Conservation (phyloP, 1,140 invertebrate species). For the Kradibia gibbosae region DNA sequence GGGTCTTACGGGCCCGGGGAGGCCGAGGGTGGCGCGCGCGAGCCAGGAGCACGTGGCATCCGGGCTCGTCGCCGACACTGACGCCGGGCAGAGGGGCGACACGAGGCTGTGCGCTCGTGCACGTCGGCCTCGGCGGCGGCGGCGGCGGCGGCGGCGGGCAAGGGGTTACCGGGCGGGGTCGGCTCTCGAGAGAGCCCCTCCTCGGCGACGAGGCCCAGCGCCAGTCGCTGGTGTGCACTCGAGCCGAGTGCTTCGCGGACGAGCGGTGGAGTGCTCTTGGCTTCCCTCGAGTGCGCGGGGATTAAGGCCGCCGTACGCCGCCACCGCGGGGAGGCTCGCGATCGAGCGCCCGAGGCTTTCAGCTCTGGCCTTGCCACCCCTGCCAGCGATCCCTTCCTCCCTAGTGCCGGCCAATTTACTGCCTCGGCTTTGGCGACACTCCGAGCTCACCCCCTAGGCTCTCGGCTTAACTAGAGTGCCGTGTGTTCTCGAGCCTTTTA, state of each 20-base stretch:
- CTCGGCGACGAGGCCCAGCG: not conserved
- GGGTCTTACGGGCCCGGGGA: too few species aligned
- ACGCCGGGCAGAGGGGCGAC: not conserved
- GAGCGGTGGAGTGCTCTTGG: not conserved
- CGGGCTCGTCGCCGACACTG: not conserved
- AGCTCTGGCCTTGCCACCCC: not conserved
- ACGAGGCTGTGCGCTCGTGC: not conserved
- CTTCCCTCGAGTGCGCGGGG: not conserved
- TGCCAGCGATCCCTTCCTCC: not conserved
- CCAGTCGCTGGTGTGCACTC: constrained; percentile 27
- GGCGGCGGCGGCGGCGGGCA: not conserved
- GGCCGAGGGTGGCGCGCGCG: not conserved
- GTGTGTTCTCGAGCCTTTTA: too few species aligned
- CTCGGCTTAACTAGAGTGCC: too few species aligned
- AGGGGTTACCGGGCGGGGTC: too few species aligned
- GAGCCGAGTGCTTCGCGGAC: constrained; percentile 11
- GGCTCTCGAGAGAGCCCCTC: not conserved
- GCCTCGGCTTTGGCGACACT: not conserved
- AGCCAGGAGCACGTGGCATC: not conserved
- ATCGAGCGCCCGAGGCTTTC: not conserved
- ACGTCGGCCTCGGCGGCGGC: not conserved
- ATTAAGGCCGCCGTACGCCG: not conserved
- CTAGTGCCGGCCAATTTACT: not conserved
- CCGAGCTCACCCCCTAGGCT: not conserved
- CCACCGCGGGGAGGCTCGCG: not conserved